Evolutionary conservation across 1,140 invertebrate species (phyloP).

Genomic region (Popillia japonica): DNA sequence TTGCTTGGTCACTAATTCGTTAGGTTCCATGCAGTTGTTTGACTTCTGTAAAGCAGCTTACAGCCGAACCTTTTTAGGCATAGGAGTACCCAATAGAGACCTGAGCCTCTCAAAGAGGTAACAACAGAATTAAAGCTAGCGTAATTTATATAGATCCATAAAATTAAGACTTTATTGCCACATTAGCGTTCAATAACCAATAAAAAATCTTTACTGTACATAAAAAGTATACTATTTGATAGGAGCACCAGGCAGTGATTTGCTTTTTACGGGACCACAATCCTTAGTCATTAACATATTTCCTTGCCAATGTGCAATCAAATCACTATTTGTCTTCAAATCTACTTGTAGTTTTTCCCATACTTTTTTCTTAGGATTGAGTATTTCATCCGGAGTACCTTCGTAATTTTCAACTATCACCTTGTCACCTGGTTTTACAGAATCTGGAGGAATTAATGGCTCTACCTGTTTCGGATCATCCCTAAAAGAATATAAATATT

Average conservation of each 20-base stretch:
- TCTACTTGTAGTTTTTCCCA: slow-evolving; percentile 93
- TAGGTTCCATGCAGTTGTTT: not conserved
- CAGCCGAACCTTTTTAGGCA: too few species aligned
- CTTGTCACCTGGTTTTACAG: slow-evolving; percentile 79
- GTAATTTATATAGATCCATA: not conserved
- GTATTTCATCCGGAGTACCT: slow-evolving; percentile 81
- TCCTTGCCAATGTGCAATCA: slow-evolving; percentile 84
- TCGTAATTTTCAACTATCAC: slow-evolving; percentile 81
- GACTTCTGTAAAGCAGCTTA: too few species aligned
- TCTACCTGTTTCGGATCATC: slow-evolving; percentile 84
- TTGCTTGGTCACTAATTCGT: too few species aligned
- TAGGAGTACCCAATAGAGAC: too few species aligned
- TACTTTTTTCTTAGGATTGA: slow-evolving; percentile 98
- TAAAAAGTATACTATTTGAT: slow-evolving; percentile 77
- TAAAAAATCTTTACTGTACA: not conserved
- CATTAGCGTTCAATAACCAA: not conserved
- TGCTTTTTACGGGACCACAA: slow-evolving; percentile 74
- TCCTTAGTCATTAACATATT: slow-evolving; percentile 75
- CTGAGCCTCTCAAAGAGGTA: too few species aligned
- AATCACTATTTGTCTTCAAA: slow-evolving; percentile 78
- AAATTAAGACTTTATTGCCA: not conserved
- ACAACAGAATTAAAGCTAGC: too few species aligned
- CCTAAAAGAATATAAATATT: slow-evolving; percentile 46
- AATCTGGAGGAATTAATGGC: slow-evolving; percentile 78
- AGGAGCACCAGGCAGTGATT: slow-evolving; percentile 75